phyloP scores from a whole-genome alignment of 1,140 invertebrate genomes.

The Nephotettix cincticeps region DNA sequence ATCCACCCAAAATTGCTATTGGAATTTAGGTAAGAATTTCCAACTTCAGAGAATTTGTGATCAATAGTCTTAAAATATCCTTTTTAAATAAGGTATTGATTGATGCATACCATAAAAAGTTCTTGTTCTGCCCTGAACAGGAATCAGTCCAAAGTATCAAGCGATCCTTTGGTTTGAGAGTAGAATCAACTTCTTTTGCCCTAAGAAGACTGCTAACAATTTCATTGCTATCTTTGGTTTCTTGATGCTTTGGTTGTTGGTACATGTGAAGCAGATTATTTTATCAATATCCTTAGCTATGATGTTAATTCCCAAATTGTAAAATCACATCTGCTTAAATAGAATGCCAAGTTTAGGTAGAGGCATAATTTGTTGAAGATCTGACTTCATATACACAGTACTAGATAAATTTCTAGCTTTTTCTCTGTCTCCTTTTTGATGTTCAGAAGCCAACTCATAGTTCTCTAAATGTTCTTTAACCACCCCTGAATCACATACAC shows the following conservation, averaged over 20 bases:
- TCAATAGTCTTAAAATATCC: no score
- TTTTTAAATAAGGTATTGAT: slow-evolving; percentile 24
- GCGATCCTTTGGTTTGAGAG: slow-evolving; percentile 22
- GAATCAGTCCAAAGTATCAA: slow-evolving; percentile 27
- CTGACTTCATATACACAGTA: background rate
- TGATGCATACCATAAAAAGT: slow-evolving; percentile 27
- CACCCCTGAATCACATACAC: background rate
- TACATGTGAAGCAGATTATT: slow-evolving; percentile 28
- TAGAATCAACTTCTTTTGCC: slow-evolving; percentile 28
- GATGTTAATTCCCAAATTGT: slow-evolving; percentile 28
- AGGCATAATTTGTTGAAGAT: slow-evolving; percentile 19
- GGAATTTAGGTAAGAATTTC: slow-evolving; percentile 27
- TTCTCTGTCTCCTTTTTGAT: slow-evolving; percentile 12
- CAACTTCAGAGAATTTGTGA: slow-evolving; percentile 31
- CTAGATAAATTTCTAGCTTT: slow-evolving; percentile 1
- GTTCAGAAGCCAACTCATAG: slow-evolving; percentile 14
- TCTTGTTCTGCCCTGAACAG: slow-evolving; percentile 28
- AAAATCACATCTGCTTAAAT: slow-evolving; percentile 28
- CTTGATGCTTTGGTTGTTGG: slow-evolving; percentile 26
- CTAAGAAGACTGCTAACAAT: slow-evolving; percentile 26
- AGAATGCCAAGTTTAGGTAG: background rate
- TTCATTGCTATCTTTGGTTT: slow-evolving; percentile 28
- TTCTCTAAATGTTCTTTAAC: slow-evolving; percentile 21
- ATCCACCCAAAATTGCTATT: slow-evolving; percentile 31
- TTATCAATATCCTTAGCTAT: slow-evolving; percentile 26